Evolutionary conservation across 2,797 vertebrate genomes (phyloP), one percentile per base, ranked within the genome.

Genomic region (Danio albolineatus): DNA sequence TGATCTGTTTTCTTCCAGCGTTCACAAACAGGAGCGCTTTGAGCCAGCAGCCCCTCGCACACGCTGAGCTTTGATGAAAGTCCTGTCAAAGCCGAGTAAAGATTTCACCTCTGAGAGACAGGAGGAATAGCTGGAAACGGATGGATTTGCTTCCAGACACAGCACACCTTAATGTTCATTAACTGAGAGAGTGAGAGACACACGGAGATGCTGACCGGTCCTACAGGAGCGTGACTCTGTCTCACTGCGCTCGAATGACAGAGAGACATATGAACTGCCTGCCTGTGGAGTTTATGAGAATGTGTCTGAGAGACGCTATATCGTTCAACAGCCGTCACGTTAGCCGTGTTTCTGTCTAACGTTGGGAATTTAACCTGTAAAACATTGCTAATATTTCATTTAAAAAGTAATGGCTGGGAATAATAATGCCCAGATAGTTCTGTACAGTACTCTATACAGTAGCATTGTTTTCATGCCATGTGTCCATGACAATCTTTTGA

Each of bases 21-120:
- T n/a, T 39, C 83, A 84, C 16, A 39, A 64, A 86, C 74, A 78
- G n/a, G 13, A 79, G 72, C 12, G 46, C 51, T 73, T 82, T 48
- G 69, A 82, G 71, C 79, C 64, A 77, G 76, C 82, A 82, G 83
- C 70, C 82, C 83, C 46, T 60, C 75, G 62, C 81, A 85, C 88
- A 82, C 73, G 81, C 82, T 60, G 72, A 73, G 83, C 86, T 89
- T 84, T 90, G 83, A 91, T 87, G 82, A 88, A 89, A 85, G 79
- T 85, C 72, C 82, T 88, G 75, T 89, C 85, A 88, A 84, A 86
- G 82, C 88, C 80, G 66, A 81, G 80, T 86, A 80, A 84, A 83
- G 85, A 80, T 84, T 78, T 85, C 39, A 86, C 85, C 84, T 83
- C 73, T 64, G 64, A 82, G 82, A 80, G 79, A 84, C 72, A 62